Evolutionary conservation across 2,888 invertebrate genomes (phyloP).

Genomic region (Meloe dianella): DNA sequence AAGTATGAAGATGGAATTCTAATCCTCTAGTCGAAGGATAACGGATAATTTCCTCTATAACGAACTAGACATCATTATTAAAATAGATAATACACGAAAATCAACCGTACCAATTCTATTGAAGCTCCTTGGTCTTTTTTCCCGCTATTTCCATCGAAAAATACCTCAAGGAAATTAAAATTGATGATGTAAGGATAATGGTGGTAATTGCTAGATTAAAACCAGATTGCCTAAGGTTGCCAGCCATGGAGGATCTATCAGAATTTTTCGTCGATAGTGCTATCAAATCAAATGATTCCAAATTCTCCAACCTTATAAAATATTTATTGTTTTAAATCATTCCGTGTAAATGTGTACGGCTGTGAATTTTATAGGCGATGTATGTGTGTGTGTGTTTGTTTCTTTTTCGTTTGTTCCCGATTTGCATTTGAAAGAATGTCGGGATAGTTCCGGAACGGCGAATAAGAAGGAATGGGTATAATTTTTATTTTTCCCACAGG

Average conservation of each 20-base stretch:
- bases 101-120: background rate
- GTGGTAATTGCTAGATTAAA: background rate
- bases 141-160: background rate
- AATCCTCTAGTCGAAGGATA: background rate
- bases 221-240: background rate
- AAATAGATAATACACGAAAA: background rate
- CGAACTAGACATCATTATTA: background rate
- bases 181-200: constrained; percentile 3
- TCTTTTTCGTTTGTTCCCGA: background rate
- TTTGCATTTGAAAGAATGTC: constrained; percentile 2
- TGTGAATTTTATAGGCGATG: background rate
- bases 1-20: background rate
- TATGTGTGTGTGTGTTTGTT: no score
- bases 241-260: background rate
- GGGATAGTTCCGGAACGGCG: background rate
- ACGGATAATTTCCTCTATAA: background rate
- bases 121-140: background rate
- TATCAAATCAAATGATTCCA: background rate
- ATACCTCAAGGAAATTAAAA: background rate
- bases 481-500: constrained; percentile 4
- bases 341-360: background rate
- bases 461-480: background rate
- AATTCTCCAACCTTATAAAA: background rate
- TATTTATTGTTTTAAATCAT: background rate
- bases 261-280: background rate